Conservation (phyloP, 2,797 vertebrate species). For the Gadopsis marmoratus region DNA sequence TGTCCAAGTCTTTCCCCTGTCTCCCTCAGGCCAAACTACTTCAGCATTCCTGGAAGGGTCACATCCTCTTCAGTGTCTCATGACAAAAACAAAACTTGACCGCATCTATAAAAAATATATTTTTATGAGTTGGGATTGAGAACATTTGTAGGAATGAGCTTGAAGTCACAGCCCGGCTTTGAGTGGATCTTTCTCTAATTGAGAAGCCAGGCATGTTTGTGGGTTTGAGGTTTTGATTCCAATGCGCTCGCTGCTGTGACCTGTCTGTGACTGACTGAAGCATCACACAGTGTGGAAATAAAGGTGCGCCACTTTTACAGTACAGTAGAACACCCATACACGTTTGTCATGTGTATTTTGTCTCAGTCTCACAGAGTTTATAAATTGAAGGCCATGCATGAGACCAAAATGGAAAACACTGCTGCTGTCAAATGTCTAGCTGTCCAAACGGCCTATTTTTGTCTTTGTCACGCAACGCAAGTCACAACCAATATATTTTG, state of each 20-base stretch:
- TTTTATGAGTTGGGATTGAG: conserved; percentile 77
- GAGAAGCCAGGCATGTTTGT: conserved; percentile 84
- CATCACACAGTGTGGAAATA: conserved; percentile 64
- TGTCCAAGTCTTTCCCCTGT: conserved; percentile 67
- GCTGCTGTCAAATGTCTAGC: conserved; percentile 59
- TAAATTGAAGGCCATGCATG: conserved; percentile 48
- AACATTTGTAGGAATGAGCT: conserved; percentile 79
- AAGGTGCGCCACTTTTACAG: conserved; percentile 58
- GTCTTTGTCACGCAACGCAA: conserved; percentile 72
- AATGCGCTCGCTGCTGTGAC: conserved; percentile 67
- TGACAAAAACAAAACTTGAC: conserved; percentile 82
- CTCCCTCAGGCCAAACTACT: conserved; percentile 67
- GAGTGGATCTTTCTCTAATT: conserved; percentile 79
- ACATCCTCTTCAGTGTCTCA: conserved; percentile 77
- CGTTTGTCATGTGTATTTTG: conserved; percentile 35
- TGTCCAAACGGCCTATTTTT: conserved; percentile 73
- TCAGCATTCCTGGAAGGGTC: conserved; percentile 81
- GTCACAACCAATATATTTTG: conserved; percentile 66
- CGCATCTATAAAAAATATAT: conserved; percentile 81
- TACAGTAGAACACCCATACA: conserved; percentile 31
- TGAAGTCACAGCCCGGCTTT: conserved; percentile 68
- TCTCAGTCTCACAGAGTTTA: conserved; percentile 41
- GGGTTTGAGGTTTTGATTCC: conserved; percentile 78
- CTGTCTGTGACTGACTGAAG: conserved; percentile 58
- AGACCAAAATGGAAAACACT: conserved; percentile 72